A percentile compares a stretch with the other conserved stretches of the same genome.
These are phyloP conservation scores for Contarinia nasturtii DNA, from an alignment of 1,140 invertebrate species.

Conservation along the genomic window DNA sequence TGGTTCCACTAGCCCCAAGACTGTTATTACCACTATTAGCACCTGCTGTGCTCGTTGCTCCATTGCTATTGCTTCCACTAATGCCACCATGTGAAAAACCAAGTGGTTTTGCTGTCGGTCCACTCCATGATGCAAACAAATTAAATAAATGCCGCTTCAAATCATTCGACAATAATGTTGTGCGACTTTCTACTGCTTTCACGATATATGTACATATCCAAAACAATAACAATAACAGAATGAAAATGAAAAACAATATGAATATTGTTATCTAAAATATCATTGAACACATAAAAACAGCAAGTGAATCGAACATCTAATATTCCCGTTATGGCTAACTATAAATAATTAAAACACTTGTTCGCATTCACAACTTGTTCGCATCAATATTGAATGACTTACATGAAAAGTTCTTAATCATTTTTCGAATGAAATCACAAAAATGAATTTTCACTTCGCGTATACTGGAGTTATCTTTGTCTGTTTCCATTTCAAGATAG, in stretches of 20 bases:
- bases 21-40: too few species aligned
- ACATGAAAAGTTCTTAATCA: conserved; percentile 82
- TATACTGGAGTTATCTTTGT: conserved; percentile 63
- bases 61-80: not conserved
- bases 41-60: too few species aligned
- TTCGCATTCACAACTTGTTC: too few species aligned
- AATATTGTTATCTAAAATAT: not conserved
- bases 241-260: not conserved
- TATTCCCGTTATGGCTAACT: too few species aligned
- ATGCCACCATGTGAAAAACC: conserved; percentile 11
- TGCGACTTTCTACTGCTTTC: conserved; percentile 64
- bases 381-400: conserved; percentile 30
- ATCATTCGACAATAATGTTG: conserved; percentile 69
- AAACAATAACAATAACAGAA: not conserved
- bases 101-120: conserved; percentile 46
- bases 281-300: conserved; percentile 1
- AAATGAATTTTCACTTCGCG: conserved; percentile 82
- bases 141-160: conserved; percentile 72
- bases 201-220: not conserved
- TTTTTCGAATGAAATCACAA: conserved; percentile 81
- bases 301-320: too few species aligned
- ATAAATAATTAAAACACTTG: too few species aligned
- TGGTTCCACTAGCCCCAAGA: conserved; percentile 1
- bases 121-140: conserved; percentile 86
- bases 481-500: conserved; percentile 78